Percentiles rank a stretch among this genome's conserved stretches.
phyloP scores from a whole-genome alignment of 2,113 vertebrate genomes.

The Fulmarus glacialis region DNA sequence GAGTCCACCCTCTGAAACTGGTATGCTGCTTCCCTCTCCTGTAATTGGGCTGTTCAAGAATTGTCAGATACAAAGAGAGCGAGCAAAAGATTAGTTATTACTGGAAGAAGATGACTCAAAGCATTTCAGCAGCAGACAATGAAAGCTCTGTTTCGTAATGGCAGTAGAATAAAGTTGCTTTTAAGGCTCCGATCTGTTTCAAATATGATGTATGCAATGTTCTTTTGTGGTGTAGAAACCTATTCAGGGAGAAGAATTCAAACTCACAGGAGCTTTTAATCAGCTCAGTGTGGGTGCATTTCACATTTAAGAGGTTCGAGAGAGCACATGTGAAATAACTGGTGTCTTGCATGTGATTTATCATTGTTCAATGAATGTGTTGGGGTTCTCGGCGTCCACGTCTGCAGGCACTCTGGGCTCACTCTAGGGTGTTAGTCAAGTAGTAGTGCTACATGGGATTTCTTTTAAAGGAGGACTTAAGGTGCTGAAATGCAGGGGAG shows the following conservation, averaged over 20 bases:
- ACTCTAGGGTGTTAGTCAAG: neutral
- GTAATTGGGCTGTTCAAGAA: constrained; percentile 21
- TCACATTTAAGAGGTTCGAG: neutral
- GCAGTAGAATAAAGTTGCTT: constrained; percentile 20
- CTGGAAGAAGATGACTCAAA: constrained; percentile 55
- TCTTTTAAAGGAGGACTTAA: neutral
- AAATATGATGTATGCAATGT: neutral
- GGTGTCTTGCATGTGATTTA: neutral
- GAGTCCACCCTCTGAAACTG: neutral
- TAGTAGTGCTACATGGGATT: neutral
- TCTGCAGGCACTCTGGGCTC: accelerated
- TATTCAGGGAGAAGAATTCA: neutral
- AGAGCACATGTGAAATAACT: neutral
- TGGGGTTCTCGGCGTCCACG: accelerated
- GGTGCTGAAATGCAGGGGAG: neutral
- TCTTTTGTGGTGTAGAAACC: constrained; percentile 6
- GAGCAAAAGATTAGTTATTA: constrained; percentile 3
- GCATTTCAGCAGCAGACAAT: constrained; percentile 35
- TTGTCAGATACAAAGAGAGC: constrained; percentile 10
- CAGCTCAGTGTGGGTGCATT: neutral
- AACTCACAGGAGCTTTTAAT: constrained; percentile 19
- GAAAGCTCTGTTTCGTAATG: constrained; percentile 22
- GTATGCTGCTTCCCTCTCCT: neutral
- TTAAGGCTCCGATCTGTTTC: neutral
- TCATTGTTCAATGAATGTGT: accelerated